A percentile compares a stretch with the other conserved stretches of the same genome.
These are phyloP conservation scores for Notospermus geniculatus DNA, from an alignment of 1,140 invertebrate species.

Conservation along the genomic window DNA sequence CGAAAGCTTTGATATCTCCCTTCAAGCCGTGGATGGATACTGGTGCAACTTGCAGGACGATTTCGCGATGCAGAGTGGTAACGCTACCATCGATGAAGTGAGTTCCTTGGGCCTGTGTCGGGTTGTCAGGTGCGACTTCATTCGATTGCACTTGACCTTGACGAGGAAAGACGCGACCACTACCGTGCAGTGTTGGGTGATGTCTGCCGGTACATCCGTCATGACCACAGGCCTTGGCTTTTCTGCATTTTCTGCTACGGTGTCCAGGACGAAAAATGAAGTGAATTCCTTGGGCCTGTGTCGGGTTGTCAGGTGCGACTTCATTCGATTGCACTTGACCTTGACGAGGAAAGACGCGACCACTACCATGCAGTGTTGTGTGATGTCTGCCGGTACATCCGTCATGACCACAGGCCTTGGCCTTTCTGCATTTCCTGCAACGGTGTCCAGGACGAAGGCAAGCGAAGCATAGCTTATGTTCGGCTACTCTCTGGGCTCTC, in stretches of 20 bases:
- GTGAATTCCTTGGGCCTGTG: too few relatives aligned
- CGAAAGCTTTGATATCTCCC: neutral
- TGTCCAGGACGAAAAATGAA: neutral
- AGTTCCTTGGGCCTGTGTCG: too few relatives aligned
- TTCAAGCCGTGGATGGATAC: neutral
- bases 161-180: too few relatives aligned
- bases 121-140: too few relatives aligned
- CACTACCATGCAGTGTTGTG: neutral
- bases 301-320: too few relatives aligned
- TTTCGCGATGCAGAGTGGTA: too few relatives aligned
- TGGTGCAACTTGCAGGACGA: neutral
- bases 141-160: too few relatives aligned
- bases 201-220: neutral
- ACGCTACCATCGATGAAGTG: too few relatives aligned
- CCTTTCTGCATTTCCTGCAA: neutral
- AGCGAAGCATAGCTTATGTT: neutral
- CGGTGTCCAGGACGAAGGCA: neutral
- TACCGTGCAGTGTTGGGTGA: neutral
- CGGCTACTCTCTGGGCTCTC: neutral
- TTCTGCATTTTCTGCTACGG: neutral
- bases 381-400: neutral
- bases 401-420: neutral
- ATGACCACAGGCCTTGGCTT: neutral
- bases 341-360: too few relatives aligned
- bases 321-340: too few relatives aligned